A percentile compares a stretch with the other conserved stretches of the same genome.
phyloP scores from a whole-genome alignment of 2,113 vertebrate species.

The Hucho hucho region DNA sequence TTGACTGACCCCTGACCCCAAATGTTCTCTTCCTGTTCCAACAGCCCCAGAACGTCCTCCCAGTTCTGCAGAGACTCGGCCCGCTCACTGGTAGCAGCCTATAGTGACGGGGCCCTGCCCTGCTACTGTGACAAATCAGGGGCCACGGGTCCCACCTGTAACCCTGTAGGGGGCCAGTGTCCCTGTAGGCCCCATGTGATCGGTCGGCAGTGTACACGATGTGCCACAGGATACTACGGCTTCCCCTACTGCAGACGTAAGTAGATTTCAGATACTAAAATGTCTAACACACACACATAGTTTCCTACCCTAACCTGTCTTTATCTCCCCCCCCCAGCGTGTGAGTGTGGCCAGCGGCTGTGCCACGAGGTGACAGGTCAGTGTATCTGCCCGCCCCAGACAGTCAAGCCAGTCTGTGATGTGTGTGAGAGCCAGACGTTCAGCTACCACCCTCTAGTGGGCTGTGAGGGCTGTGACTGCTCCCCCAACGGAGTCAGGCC shows the following conservation, averaged over 20 bases:
- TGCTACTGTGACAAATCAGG: conserved; percentile 81
- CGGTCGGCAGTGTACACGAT: conserved; percentile 83
- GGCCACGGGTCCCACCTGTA: conserved; percentile 68
- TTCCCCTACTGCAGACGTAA: conserved; percentile 91
- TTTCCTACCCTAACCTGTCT: background rate
- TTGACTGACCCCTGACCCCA: background rate
- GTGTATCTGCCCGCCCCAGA: conserved; percentile 88
- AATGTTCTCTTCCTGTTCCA: conserved; percentile 12
- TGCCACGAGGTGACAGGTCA: conserved; percentile 85
- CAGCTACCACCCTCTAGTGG: conserved; percentile 85
- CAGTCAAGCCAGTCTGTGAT: conserved; percentile 82
- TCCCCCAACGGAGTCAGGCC: conserved; percentile 71
- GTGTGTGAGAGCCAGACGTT: conserved; percentile 79
- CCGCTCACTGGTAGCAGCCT: conserved; percentile 82
- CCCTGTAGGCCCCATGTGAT: conserved; percentile 78
- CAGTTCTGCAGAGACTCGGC: conserved; percentile 83
- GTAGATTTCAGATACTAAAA: conserved; percentile 30
- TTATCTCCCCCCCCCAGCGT: conserved; percentile 67
- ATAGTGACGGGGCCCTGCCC: conserved; percentile 83
- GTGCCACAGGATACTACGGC: conserved; percentile 83
- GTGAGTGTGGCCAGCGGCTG: conserved; percentile 79
- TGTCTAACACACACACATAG: background rate
- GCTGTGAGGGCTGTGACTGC: conserved; percentile 88
- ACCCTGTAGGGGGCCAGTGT: conserved; percentile 85
- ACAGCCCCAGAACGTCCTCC: conserved; percentile 74